Evolutionary conservation across 2,113 vertebrate species (phyloP).

Genomic region (Podiceps cristatus): DNA sequence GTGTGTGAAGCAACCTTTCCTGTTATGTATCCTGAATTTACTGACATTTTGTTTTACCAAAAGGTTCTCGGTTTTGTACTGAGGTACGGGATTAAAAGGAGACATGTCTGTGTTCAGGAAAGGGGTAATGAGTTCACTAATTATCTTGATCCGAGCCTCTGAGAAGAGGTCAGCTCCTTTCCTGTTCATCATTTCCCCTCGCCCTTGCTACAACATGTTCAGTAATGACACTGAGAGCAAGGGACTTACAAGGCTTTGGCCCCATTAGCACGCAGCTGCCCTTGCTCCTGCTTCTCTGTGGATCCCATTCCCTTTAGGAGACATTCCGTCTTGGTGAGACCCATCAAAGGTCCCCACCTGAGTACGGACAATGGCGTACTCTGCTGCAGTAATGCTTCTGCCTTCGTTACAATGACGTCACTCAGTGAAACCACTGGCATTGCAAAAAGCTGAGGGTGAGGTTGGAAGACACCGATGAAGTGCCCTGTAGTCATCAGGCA

Average conservation of each 20-base stretch:
- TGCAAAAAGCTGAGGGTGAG: neutral
- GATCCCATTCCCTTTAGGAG: neutral
- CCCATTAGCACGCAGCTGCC: neutral
- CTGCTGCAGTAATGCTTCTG: neutral
- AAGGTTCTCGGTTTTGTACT: neutral
- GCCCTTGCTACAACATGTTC: neutral
- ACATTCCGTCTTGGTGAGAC: neutral
- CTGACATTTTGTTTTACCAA: neutral
- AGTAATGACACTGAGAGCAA: rapidly evolving
- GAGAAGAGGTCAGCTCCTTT: neutral
- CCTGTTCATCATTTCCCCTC: neutral
- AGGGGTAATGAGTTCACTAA: neutral
- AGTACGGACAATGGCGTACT: too few species aligned
- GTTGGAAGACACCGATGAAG: neutral
- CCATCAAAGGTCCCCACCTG: neutral
- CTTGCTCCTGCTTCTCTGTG: neutral
- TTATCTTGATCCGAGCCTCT: neutral
- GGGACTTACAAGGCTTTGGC: neutral
- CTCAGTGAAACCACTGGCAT: neutral
- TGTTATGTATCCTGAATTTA: neutral
- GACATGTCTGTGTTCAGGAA: neutral
- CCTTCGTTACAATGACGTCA: rapidly evolving
- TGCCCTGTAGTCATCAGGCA: neutral
- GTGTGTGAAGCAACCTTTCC: neutral
- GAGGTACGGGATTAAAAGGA: neutral